A percentile compares a stretch with the other conserved stretches of the same genome.
These are phyloP conservation scores for Onychomys torridus DNA, from an alignment of 2,797 vertebrate species.

Conservation along the genomic window DNA sequence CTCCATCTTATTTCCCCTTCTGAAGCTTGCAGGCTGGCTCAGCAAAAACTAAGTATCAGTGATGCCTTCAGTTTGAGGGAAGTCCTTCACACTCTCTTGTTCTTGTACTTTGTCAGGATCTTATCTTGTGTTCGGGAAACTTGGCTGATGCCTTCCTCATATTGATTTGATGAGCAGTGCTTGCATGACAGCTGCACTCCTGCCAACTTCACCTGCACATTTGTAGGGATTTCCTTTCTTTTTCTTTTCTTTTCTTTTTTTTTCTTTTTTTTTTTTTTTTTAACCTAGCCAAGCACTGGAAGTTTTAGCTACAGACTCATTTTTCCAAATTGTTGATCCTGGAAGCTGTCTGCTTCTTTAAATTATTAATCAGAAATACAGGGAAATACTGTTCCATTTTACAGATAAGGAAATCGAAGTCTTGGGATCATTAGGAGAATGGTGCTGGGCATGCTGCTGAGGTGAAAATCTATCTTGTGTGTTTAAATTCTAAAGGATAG, in stretches of 20 bases:
- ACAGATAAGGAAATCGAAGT: slow-evolving; percentile 23
- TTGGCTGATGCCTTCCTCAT: not conserved
- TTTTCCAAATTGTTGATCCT: not conserved
- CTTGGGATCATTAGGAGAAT: not conserved
- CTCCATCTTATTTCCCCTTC: not conserved
- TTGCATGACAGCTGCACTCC: not conserved
- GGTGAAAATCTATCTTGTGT: not conserved
- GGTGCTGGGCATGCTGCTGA: not conserved
- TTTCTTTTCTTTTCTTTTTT: not conserved
- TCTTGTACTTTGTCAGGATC: not conserved
- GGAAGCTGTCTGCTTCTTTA: not conserved
- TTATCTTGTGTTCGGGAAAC: not conserved
- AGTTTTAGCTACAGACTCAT: not conserved
- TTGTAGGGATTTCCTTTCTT: slow-evolving; percentile 9
- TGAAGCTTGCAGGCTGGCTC: not conserved
- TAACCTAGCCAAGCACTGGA: not conserved
- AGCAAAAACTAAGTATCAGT: not conserved
- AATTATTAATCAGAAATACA: not conserved
- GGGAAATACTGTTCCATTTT: not conserved
- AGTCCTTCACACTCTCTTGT: not conserved
- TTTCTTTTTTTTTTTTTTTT: not conserved
- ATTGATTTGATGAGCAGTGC: not conserved
- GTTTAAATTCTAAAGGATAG: not conserved
- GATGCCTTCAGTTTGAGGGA: not conserved
- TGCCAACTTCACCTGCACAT: not conserved